These are phyloP conservation scores for Antennarius maculatus DNA, from an alignment of 2,797 vertebrate genomes.

Conservation along the genomic window DNA sequence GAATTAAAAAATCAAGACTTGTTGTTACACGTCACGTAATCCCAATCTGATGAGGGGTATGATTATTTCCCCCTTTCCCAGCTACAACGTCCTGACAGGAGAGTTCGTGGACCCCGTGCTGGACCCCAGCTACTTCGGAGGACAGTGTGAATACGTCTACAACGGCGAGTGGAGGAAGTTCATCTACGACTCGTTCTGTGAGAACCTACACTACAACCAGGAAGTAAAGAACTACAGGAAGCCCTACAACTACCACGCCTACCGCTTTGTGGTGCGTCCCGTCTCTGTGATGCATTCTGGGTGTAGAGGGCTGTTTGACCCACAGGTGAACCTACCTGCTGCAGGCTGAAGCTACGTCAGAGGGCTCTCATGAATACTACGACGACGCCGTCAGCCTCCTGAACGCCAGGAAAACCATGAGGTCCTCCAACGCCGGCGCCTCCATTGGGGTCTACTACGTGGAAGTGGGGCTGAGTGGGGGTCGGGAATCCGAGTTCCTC, in stretches of 20 bases:
- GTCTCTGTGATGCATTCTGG: no score
- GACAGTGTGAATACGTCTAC: constrained; percentile 90
- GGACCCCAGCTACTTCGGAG: constrained; percentile 86
- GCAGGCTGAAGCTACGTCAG: constrained; percentile 88
- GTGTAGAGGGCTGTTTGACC: not conserved
- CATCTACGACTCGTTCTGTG: constrained; percentile 86
- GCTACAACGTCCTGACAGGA: constrained; percentile 86
- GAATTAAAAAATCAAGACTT: constrained; percentile 27
- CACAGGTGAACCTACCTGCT: not conserved
- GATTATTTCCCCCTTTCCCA: constrained; percentile 53
- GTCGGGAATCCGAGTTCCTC: constrained; percentile 51
- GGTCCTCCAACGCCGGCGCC: constrained; percentile 32
- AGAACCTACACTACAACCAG: constrained; percentile 87
- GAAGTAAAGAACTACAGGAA: constrained; percentile 92
- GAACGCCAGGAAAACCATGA: constrained; percentile 60
- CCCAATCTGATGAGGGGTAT: constrained; percentile 7
- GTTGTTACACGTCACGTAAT: not conserved
- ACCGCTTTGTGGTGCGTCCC: constrained; percentile 82
- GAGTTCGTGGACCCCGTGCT: constrained; percentile 77
- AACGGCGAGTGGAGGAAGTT: constrained; percentile 94
- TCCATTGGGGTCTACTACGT: constrained; percentile 62
- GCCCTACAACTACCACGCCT: constrained; percentile 91
- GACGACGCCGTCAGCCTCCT: constrained; percentile 79
- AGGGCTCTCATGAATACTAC: constrained; percentile 82
- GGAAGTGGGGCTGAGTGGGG: constrained; percentile 50